These are phyloP conservation scores for Sphecodes monilicornis DNA, from an alignment of 2,888 invertebrate species.

Conservation along the genomic window DNA sequence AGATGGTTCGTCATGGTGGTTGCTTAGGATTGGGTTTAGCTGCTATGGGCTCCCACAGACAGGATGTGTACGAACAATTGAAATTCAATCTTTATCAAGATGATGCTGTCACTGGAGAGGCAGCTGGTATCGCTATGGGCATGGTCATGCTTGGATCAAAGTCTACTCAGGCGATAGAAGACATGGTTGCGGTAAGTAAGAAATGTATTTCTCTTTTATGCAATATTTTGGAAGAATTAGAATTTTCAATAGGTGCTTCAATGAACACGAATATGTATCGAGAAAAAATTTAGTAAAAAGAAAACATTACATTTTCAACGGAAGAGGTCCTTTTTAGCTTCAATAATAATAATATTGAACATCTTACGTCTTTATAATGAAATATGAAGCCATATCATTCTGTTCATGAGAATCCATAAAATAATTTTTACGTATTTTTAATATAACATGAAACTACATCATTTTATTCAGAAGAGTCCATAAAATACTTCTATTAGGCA, in stretches of 20 bases:
- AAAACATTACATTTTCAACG: neutral
- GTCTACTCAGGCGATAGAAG: constrained; percentile 94
- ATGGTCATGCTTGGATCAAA: constrained; percentile 99
- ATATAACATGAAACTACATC: too few species aligned
- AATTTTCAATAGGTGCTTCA: neutral
- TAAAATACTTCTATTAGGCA: too few species aligned
- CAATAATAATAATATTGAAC: neutral
- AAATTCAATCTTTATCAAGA: constrained; percentile 99
- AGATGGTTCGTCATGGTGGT: constrained; percentile 98
- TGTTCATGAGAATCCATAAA: too few species aligned
- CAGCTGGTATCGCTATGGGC: constrained; percentile 99
- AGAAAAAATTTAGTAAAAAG: neutral
- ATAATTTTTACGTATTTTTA: too few species aligned
- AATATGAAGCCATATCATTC: too few species aligned
- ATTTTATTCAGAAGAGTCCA: neutral
- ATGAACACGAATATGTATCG: neutral
- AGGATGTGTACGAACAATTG: constrained; percentile 98
- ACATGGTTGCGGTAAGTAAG: constrained; percentile 93
- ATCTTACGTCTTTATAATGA: neutral
- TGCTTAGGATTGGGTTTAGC: constrained; percentile 98
- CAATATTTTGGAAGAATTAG: neutral
- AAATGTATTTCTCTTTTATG: neutral
- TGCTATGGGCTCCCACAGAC: constrained; percentile 98
- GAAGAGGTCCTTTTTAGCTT: neutral
- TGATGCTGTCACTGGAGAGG: constrained; percentile 99